These are phyloP conservation scores for Lydus trimaculatus DNA, from an alignment of 2,888 invertebrate species.

Conservation along the genomic window DNA sequence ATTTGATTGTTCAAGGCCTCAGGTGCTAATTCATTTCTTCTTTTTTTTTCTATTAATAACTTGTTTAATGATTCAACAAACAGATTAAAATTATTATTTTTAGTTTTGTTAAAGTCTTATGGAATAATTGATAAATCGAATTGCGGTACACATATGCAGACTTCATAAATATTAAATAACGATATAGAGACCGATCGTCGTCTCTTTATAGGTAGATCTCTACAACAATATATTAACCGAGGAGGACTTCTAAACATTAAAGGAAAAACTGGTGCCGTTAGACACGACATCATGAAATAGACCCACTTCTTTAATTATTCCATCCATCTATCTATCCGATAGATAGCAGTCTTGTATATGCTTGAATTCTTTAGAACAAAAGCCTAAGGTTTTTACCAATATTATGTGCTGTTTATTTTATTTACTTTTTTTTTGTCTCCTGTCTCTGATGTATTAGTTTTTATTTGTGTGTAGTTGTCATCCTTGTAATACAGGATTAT, in stretches of 20 bases:
- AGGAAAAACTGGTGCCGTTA: slow-evolving; percentile 15
- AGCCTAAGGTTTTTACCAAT: background rate
- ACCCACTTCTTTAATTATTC: slow-evolving; percentile 13
- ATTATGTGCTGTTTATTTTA: background rate
- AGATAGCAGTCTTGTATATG: slow-evolving; percentile 6
- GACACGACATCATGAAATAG: slow-evolving; percentile 11
- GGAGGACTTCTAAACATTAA: background rate
- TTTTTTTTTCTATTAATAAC: background rate
- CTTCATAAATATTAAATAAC: background rate
- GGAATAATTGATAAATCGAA: background rate
- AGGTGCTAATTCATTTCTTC: background rate
- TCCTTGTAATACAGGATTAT: background rate
- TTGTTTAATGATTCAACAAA: background rate
- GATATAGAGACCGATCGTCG: background rate
- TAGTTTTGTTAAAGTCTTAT: background rate
- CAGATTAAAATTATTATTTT: background rate
- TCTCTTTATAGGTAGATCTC: background rate
- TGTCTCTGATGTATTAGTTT: background rate
- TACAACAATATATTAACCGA: background rate
- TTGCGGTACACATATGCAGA: background rate
- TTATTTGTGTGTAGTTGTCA: background rate
- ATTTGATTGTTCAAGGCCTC: slow-evolving; percentile 2
- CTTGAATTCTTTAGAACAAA: slow-evolving; percentile 8
- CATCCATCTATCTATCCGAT: slow-evolving; percentile 1
- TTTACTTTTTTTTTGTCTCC: too few species aligned